Evolutionary conservation across 2,797 vertebrate species (phyloP), one percentile per base, ranked within the genome.

Genomic region (Parauchenoglanis ngamensis): DNA sequence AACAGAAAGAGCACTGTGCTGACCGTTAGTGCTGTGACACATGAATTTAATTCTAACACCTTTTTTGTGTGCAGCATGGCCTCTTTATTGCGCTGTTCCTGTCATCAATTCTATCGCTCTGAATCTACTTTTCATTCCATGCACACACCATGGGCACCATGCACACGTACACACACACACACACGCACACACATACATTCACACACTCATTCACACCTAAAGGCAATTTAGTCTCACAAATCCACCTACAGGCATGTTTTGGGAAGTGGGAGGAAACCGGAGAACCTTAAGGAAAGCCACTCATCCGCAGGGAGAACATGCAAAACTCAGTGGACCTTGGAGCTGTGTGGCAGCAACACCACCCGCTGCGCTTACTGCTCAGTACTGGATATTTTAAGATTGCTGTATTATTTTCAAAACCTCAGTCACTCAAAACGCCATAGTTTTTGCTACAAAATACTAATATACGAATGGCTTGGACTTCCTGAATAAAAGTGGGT

Each of bases 361-460:
- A 79, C 21, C 77, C 31, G 0, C 76, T 78, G 52, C 76, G 57
- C 40, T 11, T 40, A 23, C 77, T 79, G 23, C 8, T 44, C 57
- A 25, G 56, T 8, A 7, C 78, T 8, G 35, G 35, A 63, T 63
- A 61, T n/a, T 61, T 61, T 44, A 40, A 17, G 57, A 8, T 61
- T 81, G 57, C 23, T 81, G 23, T 63, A 63, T 63, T 46, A 63
- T 81, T 63, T 63, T 81, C 23, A 63, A 63, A 81, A 25, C 25
- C n/a, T 12, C n/a, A 23, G 46, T 83, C n/a, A 63, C 59, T 81
- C 57, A 15, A 56, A 61, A 12, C 56, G 40, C 57, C 21, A 44
- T 44, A 28, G 76, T 28, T 31, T 78, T 78, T 56, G 57, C 15
- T 8, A 31, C 15, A 31, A 44, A 81, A 81, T 61, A 44, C 5